phyloP scores from a whole-genome alignment of 2,797 vertebrate species.

The Synaphobranchus kaupii region DNA sequence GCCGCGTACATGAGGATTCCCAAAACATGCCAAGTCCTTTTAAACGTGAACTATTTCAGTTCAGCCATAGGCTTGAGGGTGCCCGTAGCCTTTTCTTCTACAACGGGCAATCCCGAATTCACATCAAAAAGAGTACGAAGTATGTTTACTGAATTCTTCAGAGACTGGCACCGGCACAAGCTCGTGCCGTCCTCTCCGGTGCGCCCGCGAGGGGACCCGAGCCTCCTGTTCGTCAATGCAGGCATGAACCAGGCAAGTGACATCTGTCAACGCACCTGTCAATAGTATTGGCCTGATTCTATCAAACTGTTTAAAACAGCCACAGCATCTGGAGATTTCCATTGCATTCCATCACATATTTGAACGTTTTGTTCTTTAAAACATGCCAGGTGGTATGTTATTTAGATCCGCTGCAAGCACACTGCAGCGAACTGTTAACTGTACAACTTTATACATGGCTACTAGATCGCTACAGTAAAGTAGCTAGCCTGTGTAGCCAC shows the following conservation, averaged over 20 bases:
- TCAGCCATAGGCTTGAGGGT: background rate
- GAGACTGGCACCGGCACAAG: slow-evolving; percentile 74
- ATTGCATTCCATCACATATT: background rate
- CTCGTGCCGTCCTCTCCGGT: slow-evolving; percentile 82
- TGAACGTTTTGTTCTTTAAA: background rate
- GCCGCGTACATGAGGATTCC: slow-evolving; percentile 1
- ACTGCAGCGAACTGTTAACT: no score
- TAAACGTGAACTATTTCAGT: background rate
- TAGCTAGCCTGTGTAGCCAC: background rate
- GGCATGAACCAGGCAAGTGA: slow-evolving; percentile 92
- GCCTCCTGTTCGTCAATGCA: slow-evolving; percentile 91
- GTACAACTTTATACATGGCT: no score
- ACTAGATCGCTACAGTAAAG: background rate
- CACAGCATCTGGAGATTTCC: background rate
- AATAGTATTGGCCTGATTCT: background rate
- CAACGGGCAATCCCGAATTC: slow-evolving; percentile 25
- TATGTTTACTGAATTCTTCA: slow-evolving; percentile 78
- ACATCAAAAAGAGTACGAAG: slow-evolving; percentile 59
- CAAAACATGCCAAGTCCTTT: background rate
- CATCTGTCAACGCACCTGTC: background rate
- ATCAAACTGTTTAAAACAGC: background rate
- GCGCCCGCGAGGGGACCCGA: slow-evolving; percentile 84
- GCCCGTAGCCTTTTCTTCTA: background rate
- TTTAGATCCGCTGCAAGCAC: no score
- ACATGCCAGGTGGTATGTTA: no score